A percentile compares a stretch with the other conserved stretches of the same genome.
Conservation (phyloP, 1,140 invertebrate genomes). For the Leptinotarsa undecemlineata region DNA sequence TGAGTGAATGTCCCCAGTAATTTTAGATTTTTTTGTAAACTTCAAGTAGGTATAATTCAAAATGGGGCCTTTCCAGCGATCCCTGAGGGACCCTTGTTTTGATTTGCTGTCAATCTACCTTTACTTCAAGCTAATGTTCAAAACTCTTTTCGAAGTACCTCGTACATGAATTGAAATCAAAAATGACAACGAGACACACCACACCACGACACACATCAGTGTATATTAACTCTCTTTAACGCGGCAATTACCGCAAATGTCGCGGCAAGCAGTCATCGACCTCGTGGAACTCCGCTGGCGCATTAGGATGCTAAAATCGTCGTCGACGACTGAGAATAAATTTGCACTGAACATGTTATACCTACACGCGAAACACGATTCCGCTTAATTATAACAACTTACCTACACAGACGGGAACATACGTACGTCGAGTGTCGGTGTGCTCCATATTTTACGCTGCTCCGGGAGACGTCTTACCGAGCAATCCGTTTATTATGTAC, state of each 20-base stretch:
- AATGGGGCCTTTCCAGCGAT: too few relatives aligned
- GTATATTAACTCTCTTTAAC: slow-evolving; percentile 29
- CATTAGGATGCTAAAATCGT: slow-evolving; percentile 40
- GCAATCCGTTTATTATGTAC: too few relatives aligned
- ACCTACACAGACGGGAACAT: slow-evolving; percentile 31
- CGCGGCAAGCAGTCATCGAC: slow-evolving; percentile 27
- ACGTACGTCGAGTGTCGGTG: background rate
- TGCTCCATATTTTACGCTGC: background rate
- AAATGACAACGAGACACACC: background rate
- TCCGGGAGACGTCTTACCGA: too few relatives aligned
- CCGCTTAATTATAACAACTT: slow-evolving; percentile 46
- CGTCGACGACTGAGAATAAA: slow-evolving; percentile 36
- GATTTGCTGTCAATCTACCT: too few relatives aligned
- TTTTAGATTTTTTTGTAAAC: too few relatives aligned
- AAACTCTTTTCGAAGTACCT: too few relatives aligned
- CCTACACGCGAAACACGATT: slow-evolving; percentile 40
- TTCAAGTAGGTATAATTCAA: too few relatives aligned
- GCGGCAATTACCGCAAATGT: slow-evolving; percentile 28
- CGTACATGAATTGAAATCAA: background rate
- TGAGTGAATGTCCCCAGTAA: too few relatives aligned
- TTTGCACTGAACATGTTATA: slow-evolving; percentile 45
- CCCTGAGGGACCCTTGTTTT: too few relatives aligned
- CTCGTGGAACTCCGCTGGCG: slow-evolving; percentile 19
- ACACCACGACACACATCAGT: background rate
- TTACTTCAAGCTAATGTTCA: too few relatives aligned